phyloP scores from a whole-genome alignment of 2,113 vertebrate genomes.

The Meles meles region DNA sequence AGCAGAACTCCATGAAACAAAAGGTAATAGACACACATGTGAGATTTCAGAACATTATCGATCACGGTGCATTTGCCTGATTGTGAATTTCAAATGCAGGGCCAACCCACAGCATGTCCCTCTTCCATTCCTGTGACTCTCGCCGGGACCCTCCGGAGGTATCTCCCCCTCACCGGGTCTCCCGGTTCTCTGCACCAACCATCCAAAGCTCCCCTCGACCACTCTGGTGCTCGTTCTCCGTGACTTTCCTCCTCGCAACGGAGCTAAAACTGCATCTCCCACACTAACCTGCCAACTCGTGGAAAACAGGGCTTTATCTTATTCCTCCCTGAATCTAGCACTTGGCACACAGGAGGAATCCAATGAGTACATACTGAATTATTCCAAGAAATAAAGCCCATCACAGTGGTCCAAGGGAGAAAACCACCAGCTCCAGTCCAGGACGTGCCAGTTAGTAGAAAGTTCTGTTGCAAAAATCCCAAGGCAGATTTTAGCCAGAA shows the following conservation, averaged over 20 bases:
- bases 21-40: not conserved
- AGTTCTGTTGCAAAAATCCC: not conserved
- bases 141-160: not conserved
- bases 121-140: not conserved
- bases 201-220: not conserved
- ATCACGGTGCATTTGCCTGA: not conserved
- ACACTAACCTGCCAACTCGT: not conserved
- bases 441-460: not conserved
- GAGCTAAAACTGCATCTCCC: not conserved
- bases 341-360: not conserved
- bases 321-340: not conserved
- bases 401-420: not conserved
- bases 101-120: rapidly evolving
- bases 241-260: not conserved
- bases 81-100: not conserved
- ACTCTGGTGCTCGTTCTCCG: not conserved
- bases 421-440: not conserved
- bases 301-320: not conserved
- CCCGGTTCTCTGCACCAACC: not conserved
- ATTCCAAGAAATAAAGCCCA: not conserved
- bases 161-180: not conserved
- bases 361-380: not conserved
- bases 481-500: not conserved
- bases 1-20: not conserved
- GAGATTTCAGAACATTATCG: not conserved